These are phyloP conservation scores for Drosophila mimica DNA, from an alignment of 2,888 invertebrate genomes.

Conservation along the genomic window DNA sequence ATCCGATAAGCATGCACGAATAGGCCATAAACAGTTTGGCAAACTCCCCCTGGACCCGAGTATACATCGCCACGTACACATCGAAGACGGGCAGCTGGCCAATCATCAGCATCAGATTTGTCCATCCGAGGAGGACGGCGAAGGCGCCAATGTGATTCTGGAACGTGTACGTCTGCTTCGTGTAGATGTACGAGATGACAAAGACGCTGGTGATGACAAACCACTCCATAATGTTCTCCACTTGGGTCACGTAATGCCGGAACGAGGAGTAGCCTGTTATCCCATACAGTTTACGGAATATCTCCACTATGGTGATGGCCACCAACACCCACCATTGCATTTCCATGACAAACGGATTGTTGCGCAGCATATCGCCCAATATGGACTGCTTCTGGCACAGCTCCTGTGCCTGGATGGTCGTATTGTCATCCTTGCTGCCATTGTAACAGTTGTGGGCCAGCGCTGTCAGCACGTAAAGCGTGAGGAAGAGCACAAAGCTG, in stretches of 20 bases:
- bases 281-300: constrained; percentile 92
- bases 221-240: constrained; percentile 95
- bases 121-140: constrained; percentile 94
- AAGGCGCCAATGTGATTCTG: constrained; percentile 95
- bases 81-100: constrained; percentile 95
- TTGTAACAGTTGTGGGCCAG: constrained; percentile 94
- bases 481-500: constrained; percentile 92
- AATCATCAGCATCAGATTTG: constrained; percentile 95
- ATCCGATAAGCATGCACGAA: constrained; percentile 93
- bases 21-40: constrained; percentile 94
- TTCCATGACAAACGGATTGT: constrained; percentile 91
- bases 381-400: constrained; percentile 92
- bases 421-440: constrained; percentile 91
- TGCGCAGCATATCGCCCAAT: constrained; percentile 90
- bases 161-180: constrained; percentile 91
- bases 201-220: constrained; percentile 94
- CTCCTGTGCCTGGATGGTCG: constrained; percentile 90
- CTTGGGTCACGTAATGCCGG: constrained; percentile 92
- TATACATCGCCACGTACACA: constrained; percentile 96
- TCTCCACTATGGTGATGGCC: constrained; percentile 92
- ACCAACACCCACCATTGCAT: constrained; percentile 94
- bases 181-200: constrained; percentile 92
- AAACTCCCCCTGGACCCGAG: constrained; percentile 94
- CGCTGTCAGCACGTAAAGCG: constrained; percentile 92
- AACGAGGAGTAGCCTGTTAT: constrained; percentile 93